Evolutionary conservation across 2,888 invertebrate genomes (phyloP).

Genomic region (Caenorhabditis japonica): DNA sequence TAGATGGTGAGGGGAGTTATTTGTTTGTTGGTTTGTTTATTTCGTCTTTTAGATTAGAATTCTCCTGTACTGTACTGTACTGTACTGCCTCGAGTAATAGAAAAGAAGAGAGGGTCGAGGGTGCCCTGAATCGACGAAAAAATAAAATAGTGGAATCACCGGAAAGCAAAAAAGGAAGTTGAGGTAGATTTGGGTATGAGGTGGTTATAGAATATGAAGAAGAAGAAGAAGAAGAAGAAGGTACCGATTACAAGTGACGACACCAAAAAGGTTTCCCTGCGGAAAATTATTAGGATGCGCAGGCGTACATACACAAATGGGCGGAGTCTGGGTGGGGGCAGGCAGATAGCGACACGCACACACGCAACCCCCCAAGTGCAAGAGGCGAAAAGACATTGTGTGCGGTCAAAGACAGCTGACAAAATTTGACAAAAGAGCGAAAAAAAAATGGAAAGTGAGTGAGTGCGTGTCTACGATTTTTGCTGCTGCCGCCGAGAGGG

Average conservation of each 20-base stretch:
- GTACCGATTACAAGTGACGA: slow-evolving; percentile 24
- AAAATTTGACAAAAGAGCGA: slow-evolving; percentile 42
- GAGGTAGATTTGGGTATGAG: slow-evolving; percentile 38
- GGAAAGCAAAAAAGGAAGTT: neutral
- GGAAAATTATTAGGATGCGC: slow-evolving; percentile 39
- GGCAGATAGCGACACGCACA: slow-evolving; percentile 19
- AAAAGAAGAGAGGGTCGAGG: slow-evolving; percentile 5
- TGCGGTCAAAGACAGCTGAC: slow-evolving; percentile 55
- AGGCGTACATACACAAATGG: slow-evolving; percentile 20
- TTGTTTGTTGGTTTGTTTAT: too few species aligned
- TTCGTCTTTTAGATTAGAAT: too few species aligned
- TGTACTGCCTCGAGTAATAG: slow-evolving; percentile 1
- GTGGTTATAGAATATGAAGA: slow-evolving; percentile 31
- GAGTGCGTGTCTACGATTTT: slow-evolving; percentile 29
- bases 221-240: neutral
- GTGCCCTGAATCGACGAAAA: too few species aligned
- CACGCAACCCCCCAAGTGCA: neutral
- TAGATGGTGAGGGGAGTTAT: slow-evolving; percentile 16
- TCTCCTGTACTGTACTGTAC: too few species aligned
- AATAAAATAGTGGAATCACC: neutral
- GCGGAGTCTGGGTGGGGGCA: slow-evolving; percentile 29
- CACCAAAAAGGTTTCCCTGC: slow-evolving; percentile 23
- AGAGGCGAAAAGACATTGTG: slow-evolving; percentile 5
- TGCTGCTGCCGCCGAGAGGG: slow-evolving; percentile 5
- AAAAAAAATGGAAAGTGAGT: too few species aligned